These are phyloP conservation scores for Callipepla squamata DNA, from an alignment of 2,113 vertebrate genomes.

Conservation along the genomic window DNA sequence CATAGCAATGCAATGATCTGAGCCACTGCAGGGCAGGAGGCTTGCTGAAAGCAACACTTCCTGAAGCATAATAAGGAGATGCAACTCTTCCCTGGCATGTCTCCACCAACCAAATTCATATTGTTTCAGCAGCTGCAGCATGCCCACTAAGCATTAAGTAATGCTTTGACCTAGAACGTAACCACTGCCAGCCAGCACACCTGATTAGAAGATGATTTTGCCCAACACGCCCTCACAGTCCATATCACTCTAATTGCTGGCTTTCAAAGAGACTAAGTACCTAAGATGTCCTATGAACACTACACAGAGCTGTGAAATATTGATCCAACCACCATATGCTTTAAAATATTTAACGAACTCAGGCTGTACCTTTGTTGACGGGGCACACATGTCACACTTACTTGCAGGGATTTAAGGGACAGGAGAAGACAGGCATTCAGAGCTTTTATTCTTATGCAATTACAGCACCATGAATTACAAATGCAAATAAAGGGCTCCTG, in stretches of 20 bases:
- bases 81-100: conserved; percentile 61
- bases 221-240: not conserved
- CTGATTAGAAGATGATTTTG: conserved; percentile 64
- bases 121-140: conserved; percentile 71
- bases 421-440: not conserved
- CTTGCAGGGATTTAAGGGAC: conserved; percentile 15
- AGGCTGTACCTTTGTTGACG: not conserved
- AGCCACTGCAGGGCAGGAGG: conserved; percentile 81
- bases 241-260: not conserved
- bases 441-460: not conserved
- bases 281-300: not conserved
- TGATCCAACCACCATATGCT: conserved; percentile 25
- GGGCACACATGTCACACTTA: conserved; percentile 13
- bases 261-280: conserved; percentile 20
- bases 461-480: not conserved
- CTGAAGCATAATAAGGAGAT: conserved; percentile 69
- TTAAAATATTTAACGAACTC: conserved; percentile 53
- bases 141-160: conserved; percentile 62
- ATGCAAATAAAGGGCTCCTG: not conserved
- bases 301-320: not conserved
- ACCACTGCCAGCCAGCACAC: conserved; percentile 44
- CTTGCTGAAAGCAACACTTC: conserved; percentile 76
- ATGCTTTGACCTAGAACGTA: conserved; percentile 75
- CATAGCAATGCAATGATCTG: conserved; percentile 88
- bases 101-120: conserved; percentile 66